Evolutionary conservation across 92 coral and sea anemone genomes (phyloP), one percentile per base, ranked within the genome.

Genomic region (Anthopleura xanthogrammica): DNA sequence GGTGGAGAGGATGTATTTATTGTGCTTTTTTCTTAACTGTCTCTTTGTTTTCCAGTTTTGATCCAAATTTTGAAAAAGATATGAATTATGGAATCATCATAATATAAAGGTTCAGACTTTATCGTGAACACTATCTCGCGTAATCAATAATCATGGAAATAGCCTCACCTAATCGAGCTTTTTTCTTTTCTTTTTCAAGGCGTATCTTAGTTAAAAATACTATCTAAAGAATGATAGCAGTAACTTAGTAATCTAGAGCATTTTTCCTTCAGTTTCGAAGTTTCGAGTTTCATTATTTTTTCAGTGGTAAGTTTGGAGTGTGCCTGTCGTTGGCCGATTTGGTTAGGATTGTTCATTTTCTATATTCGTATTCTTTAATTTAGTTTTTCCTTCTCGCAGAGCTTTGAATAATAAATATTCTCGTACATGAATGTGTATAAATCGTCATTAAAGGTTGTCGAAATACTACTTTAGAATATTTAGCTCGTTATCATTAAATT

Each of bases 391-490:
- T 52, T 77, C 68, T 22, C 50, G 41, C 41, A 48, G 39, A 52
- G 16, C 24, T 5, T 16, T 68, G 74, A 22, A 77, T 52, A 48
- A 50, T 77, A 36, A 52, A 50, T 14, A 77, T 39, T 57, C 56
- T 79, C 22, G 48, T 60, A 16, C 36, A 57, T 56, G n/a, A 60
- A 79, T 79, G 52, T 79, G 82, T 8, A 79, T 58, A 60, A 79
- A 39, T 57, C 8, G 72, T 79, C 43, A 77, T 60, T 79, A 79
- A 79, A 79, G 72, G 82, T 79, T 29, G 82, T 79, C 82, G 82
- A 79, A 79, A 79, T 79, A 79, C 55, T 79, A 79, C 82, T 79
- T 79, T 79, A 71, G 52, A 64, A 68, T 48, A 79, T 79, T 79
- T 64, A 17, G 17, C 29, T 79, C 72, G 13, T 79, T 79, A 60